phyloP scores from a whole-genome alignment of 2,888 invertebrate genomes.

The Eupithecia vulgata region DNA sequence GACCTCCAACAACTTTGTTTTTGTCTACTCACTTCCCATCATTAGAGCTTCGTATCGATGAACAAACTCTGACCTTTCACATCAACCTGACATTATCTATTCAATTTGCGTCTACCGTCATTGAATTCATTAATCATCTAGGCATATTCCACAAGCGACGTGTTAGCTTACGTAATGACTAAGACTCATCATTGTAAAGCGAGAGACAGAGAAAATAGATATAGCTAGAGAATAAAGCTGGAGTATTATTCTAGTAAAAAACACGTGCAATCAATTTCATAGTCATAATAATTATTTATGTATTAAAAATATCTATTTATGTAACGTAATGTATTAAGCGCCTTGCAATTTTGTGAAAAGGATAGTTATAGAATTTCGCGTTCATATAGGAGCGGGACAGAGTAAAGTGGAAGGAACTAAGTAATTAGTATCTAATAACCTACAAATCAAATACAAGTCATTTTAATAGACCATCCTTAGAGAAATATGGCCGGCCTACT shows the following conservation, averaged over 20 bases:
- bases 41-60: constrained; percentile 50
- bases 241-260: not conserved
- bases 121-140: constrained; percentile 58
- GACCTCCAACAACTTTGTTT: constrained; percentile 39
- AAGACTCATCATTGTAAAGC: not conserved
- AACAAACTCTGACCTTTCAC: constrained; percentile 52
- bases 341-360: no score
- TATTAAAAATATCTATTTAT: no score
- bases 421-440: no score
- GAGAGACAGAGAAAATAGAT: not conserved
- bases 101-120: constrained; percentile 54
- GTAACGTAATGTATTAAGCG: no score
- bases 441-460: no score
- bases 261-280: no score
- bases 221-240: not conserved
- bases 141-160: constrained; percentile 47
- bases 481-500: no score
- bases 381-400: no score
- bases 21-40: constrained; percentile 44
- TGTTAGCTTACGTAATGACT: constrained; percentile 10
- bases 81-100: constrained; percentile 56
- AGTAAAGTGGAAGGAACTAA: no score
- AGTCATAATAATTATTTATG: no score
- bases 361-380: no score
- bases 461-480: no score